Base-by-base conservation (phyloP, 2,113 vertebrate species). In the Hippolais icterina region DNA sequence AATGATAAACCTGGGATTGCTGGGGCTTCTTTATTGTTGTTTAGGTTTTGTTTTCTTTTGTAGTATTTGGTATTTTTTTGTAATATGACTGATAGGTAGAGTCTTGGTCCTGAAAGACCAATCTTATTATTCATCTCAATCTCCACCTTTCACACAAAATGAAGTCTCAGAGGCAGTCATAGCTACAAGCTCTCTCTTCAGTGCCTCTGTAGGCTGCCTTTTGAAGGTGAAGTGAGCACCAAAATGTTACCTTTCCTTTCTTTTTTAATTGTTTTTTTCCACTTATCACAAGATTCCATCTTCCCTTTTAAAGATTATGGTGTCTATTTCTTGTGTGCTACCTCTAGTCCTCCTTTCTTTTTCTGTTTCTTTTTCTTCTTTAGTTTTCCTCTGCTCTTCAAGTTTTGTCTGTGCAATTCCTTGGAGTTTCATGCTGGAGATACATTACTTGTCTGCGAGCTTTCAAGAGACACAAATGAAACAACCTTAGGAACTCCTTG, bases 401-500 rank as follows among this genome's bases (percentile, higher is more conserved):
- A 75, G 78, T 61, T 95, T 97, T 94, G 74, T 92, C 72, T 93
- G 37, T 88, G n/a, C 15, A 96, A 88, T 97, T 97, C 96, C 97
- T 97, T 95, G 60, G 97, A 96, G 97, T 66, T 95, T 97, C 61
- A 57, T 39, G 25, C 42, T 90, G 50, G 94, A 96, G 68, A 96
- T 63, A 68, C 54, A 83, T 89, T 93, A 94, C 57, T 97, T 96
- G 75, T 94, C 88, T 96, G 82, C 23, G 93, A 92, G 68, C 19
- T 96, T 98, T 97, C 81, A 96, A 96, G 93, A 97, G 91, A 88
- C 66, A 96, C 60, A 96, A 96, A 94, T 92, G n/a, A 94, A 96
- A 95, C 68, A 15, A 95, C 19, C 41, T 93, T 61, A 88, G 56
- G 49, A 97, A 85, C 46, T 83, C 66, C 61, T 31, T 65, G 35